These are phyloP conservation scores for Ammodytes dubius DNA, from an alignment of 2,113 vertebrate species.

Conservation along the genomic window DNA sequence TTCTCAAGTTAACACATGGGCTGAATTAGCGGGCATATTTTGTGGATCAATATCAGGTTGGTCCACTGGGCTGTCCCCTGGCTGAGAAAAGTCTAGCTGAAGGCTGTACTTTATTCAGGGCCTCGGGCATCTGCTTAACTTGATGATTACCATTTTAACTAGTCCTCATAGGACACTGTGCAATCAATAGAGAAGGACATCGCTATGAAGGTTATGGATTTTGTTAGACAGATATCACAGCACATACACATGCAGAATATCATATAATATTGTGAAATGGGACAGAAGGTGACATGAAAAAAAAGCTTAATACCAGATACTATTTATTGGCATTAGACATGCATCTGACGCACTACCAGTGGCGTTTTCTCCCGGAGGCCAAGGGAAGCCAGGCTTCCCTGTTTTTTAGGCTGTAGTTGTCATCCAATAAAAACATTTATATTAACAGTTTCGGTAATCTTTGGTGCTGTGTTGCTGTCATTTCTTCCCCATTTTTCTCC, in stretches of 20 bases:
- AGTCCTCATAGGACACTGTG: slow-evolving; percentile 37
- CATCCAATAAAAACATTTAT: no score
- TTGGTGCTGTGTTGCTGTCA: no score
- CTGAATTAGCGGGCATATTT: slow-evolving; percentile 51
- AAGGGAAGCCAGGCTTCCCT: no score
- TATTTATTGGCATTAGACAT: not conserved
- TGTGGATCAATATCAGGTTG: slow-evolving; percentile 55
- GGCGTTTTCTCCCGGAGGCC: no score
- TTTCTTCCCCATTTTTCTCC: no score
- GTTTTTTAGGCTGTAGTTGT: no score
- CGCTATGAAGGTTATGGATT: slow-evolving; percentile 46
- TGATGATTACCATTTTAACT: slow-evolving; percentile 68
- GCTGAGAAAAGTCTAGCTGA: slow-evolving; percentile 53
- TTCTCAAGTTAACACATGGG: slow-evolving; percentile 29
- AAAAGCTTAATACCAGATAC: not conserved
- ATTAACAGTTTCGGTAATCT: no score
- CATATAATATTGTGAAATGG: slow-evolving; percentile 4
- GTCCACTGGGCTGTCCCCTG: slow-evolving; percentile 37
- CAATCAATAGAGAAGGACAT: slow-evolving; percentile 37
- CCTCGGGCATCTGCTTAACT: slow-evolving; percentile 28
- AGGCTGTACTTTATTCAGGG: slow-evolving; percentile 46
- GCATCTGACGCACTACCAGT: no score
- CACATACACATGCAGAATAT: slow-evolving; percentile 3
- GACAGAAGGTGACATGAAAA: not conserved
- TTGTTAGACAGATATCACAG: slow-evolving; percentile 22